Percentiles rank a stretch among this genome's conserved stretches.
Evolutionary conservation across 2,797 vertebrate species (phyloP).

Genomic region (Enteromius argenteus): DNA sequence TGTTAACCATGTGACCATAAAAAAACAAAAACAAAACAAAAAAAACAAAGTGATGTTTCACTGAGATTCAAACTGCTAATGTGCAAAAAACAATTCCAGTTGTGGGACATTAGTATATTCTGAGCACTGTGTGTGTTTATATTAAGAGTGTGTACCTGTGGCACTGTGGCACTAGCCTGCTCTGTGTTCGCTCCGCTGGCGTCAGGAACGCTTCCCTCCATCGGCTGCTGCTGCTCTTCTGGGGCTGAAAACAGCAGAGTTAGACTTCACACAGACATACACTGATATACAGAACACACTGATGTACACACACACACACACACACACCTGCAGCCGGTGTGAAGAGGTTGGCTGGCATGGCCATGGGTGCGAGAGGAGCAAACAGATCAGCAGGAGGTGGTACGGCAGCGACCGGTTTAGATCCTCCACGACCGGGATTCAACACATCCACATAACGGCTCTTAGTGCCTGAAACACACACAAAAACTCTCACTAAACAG

Average conservation of each 20-base stretch:
- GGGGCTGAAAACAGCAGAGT: constrained; percentile 70
- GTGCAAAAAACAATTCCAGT: neutral
- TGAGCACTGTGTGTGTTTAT: neutral
- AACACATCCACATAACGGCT: constrained; percentile 93
- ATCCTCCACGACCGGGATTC: constrained; percentile 81
- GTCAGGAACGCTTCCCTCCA: constrained; percentile 79
- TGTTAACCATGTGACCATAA: neutral
- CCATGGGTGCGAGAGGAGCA: constrained; percentile 92
- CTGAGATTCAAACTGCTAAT: neutral
- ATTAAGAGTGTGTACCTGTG: constrained; percentile 37
- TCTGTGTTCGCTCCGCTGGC: constrained; percentile 67
- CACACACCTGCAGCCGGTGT: constrained; percentile 54
- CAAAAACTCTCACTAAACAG: constrained; percentile 27
- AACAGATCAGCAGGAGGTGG: constrained; percentile 88
- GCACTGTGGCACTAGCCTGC: constrained; percentile 67
- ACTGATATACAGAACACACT: neutral
- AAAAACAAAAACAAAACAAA: too few species aligned
- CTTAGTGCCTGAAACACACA: constrained; percentile 75
- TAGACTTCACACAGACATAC: neutral
- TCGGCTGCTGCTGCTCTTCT: constrained; percentile 80
- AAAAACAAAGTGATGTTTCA: neutral
- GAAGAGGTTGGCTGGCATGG: constrained; percentile 87
- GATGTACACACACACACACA: neutral
- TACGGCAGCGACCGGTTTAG: constrained; percentile 76
- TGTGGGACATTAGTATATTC: neutral